phyloP scores from a whole-genome alignment of 1,140 invertebrate species.

The Drosophila azteca region DNA sequence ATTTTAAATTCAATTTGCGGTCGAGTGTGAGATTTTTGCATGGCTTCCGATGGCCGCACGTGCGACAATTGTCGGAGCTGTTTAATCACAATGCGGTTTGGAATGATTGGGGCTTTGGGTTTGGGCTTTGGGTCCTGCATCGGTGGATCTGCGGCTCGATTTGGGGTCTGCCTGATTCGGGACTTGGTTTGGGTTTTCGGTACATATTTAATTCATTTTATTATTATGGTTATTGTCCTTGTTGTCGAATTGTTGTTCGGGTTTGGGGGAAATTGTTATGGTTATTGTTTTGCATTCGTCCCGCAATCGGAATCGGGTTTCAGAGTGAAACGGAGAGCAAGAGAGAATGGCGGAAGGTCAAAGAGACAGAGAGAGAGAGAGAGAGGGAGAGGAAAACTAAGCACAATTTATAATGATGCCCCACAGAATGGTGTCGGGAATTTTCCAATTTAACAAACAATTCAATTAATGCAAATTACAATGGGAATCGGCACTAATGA shows the following conservation, averaged over 20 bases:
- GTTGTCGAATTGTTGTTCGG: constrained; percentile 16
- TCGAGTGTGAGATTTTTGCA: constrained; percentile 56
- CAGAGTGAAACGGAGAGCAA: no score
- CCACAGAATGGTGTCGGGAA: constrained; percentile 35
- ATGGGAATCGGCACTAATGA: constrained; percentile 61
- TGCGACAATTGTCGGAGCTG: constrained; percentile 52
- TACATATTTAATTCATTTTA: constrained; percentile 80
- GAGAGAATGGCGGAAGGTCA: no score
- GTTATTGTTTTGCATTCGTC: constrained; percentile 46
- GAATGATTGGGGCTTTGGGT: not conserved
- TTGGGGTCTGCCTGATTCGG: not conserved
- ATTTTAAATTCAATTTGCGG: constrained; percentile 73
- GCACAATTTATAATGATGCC: constrained; percentile 58
- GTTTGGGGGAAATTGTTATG: constrained; percentile 38
- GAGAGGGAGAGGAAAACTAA: constrained; percentile 34
- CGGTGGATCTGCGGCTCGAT: constrained; percentile 2
- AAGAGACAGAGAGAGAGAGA: no score
- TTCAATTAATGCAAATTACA: constrained; percentile 81
- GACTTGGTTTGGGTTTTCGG: constrained; percentile 13
- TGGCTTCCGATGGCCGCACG: constrained; percentile 40
- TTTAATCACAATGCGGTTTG: constrained; percentile 44
- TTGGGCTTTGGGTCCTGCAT: not conserved
- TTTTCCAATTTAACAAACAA: constrained; percentile 79
- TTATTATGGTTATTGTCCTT: constrained; percentile 71
- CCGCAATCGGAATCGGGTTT: no score